Percentiles rank a stretch among this genome's conserved stretches.
phyloP scores from a whole-genome alignment of 2,113 vertebrate genomes.

The Merops nubicus region DNA sequence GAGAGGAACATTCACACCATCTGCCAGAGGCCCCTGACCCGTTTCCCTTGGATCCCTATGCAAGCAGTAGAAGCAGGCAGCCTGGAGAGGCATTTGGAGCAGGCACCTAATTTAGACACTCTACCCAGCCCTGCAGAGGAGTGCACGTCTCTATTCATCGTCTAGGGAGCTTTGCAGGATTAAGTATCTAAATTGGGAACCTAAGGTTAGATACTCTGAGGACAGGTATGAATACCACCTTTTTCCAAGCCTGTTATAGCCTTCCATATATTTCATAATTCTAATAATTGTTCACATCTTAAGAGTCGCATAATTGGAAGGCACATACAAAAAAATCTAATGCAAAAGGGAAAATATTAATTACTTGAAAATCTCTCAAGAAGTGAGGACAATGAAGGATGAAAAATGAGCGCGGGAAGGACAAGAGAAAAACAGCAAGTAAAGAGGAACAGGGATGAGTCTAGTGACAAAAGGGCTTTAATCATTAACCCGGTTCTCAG shows the following conservation, averaged over 20 bases:
- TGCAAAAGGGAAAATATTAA: background rate
- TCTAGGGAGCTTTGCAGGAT: background rate
- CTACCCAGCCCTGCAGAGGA: background rate
- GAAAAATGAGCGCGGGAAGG: background rate
- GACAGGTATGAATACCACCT: background rate
- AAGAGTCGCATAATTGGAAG: background rate
- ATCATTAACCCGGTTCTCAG: background rate
- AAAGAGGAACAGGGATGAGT: background rate
- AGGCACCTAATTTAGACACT: background rate
- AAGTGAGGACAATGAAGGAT: background rate
- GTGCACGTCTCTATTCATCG: fast-evolving
- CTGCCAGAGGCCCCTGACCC: background rate
- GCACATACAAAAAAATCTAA: background rate
- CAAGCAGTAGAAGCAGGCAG: background rate
- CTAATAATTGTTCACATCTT: background rate
- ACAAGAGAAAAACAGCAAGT: background rate
- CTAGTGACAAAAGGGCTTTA: background rate
- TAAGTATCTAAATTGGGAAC: background rate
- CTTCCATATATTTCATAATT: background rate
- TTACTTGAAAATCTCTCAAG: background rate
- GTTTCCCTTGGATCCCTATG: background rate
- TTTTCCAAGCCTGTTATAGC: background rate
- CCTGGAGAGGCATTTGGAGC: background rate
- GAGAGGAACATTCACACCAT: background rate
- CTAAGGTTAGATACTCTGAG: background rate